A percentile compares a stretch with the other conserved stretches of the same genome.
phyloP scores from a whole-genome alignment of 2,797 vertebrate species.

The Danio tinwini region DNA sequence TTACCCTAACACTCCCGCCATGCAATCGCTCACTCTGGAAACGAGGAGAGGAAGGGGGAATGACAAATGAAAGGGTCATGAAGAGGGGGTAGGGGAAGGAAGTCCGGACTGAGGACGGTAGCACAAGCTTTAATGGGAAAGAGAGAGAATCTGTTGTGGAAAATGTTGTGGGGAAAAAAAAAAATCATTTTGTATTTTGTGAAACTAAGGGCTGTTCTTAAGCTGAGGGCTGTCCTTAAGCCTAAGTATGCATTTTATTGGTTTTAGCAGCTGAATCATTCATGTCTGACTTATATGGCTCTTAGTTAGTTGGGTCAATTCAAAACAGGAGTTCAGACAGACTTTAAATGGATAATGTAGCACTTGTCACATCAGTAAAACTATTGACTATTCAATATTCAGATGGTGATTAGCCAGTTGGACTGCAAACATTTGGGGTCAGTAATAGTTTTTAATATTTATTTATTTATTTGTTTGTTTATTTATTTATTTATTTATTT shows the following conservation, averaged over 20 bases:
- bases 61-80: slow-evolving; percentile 62
- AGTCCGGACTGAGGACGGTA: slow-evolving; percentile 50
- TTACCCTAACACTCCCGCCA: slow-evolving; percentile 80
- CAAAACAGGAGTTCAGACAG: neutral
- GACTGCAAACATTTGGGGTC: neutral
- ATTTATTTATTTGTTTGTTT: too few species aligned
- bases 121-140: slow-evolving; percentile 51
- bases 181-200: slow-evolving; percentile 15
- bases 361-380: neutral
- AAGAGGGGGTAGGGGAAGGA: slow-evolving; percentile 45
- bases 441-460: too few species aligned
- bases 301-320: neutral
- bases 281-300: neutral
- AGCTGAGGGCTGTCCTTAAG: slow-evolving; percentile 2
- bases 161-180: neutral
- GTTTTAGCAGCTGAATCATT: slow-evolving; percentile 22
- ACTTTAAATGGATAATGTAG: slow-evolving; percentile 19
- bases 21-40: slow-evolving; percentile 82
- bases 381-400: slow-evolving; percentile 12
- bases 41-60: slow-evolving; percentile 48
- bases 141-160: slow-evolving; percentile 22
- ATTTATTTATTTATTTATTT: too few species aligned
- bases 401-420: neutral
- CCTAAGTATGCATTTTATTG: neutral
- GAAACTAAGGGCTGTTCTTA: neutral